These are phyloP conservation scores for Liodrosophila aerea DNA, from an alignment of 2,888 invertebrate genomes.

Conservation along the genomic window DNA sequence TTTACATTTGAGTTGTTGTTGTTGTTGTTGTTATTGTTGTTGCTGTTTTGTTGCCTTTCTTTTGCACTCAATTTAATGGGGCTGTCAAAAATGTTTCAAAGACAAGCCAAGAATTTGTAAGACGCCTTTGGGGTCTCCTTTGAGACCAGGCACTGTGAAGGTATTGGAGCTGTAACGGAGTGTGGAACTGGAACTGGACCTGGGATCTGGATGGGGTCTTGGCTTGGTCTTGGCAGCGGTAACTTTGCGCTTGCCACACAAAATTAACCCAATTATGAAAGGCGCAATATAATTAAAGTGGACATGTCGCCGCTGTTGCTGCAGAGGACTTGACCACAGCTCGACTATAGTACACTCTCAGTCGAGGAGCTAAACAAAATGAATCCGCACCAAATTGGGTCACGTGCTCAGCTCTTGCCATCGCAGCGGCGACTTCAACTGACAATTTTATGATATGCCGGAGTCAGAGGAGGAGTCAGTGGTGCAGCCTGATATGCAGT, in stretches of 20 bases:
- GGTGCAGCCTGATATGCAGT: slow-evolving; percentile 3
- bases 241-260: slow-evolving; percentile 59
- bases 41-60: slow-evolving; percentile 15
- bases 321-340: slow-evolving; percentile 18
- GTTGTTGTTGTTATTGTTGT: too few relatives aligned
- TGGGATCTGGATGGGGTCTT: background rate
- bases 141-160: too few relatives aligned
- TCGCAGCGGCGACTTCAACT: slow-evolving; percentile 47
- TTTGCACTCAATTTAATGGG: slow-evolving; percentile 27
- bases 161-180: background rate
- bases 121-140: slow-evolving; percentile 11
- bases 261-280: slow-evolving; percentile 76
- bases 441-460: slow-evolving; percentile 57
- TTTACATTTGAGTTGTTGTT: too few relatives aligned
- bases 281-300: slow-evolving; percentile 71
- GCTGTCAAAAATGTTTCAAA: slow-evolving; percentile 45
- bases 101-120: slow-evolving; percentile 18
- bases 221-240: slow-evolving; percentile 10
- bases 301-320: slow-evolving; percentile 42
- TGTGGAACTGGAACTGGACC: background rate
- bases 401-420: slow-evolving; percentile 57
- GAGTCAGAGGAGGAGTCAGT: slow-evolving; percentile 14
- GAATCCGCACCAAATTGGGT: slow-evolving; percentile 62
- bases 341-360: background rate
- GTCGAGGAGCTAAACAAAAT: slow-evolving; percentile 7